Evolutionary conservation across 1,140 invertebrate species (phyloP), one percentile per base, ranked within the genome.

Genomic region (Pseudoatta argentina): DNA sequence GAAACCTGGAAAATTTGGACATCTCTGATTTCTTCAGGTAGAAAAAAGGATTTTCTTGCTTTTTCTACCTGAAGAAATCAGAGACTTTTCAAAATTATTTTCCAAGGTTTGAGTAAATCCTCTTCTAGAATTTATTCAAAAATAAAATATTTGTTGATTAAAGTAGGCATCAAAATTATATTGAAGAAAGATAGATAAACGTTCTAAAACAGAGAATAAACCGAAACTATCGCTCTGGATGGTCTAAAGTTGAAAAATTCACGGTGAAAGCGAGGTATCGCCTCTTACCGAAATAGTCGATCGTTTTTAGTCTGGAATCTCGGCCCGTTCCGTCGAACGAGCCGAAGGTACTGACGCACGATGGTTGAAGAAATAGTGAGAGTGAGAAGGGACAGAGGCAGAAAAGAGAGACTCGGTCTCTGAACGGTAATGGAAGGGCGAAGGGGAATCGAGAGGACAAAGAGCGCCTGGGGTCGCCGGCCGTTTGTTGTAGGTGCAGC

Each of bases 401-500:
- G 83, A 66, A 86, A 79, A 86, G 85, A 79, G 85, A 78, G 48
- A 30, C 61, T 55, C 16, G 82, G 57, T 12, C 34, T 24, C 34
- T 24, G 48, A 44, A 30, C 30, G 61, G 24, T 27, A 24, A 51
- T 16, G 59, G 48, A 61, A 57, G 39, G 51, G 81, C n/a, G 48
- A 55, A 71, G 73, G 64, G 77, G 66, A 82, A 85, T 66, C 86
- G 88, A 86, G 90, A 91, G 89, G 89, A 90, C 89, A 91, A 91
- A 92, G 91, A 91, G 87, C 81, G 82, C 67, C 73, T 66, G 90
- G 90, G 92, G 91, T 93, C 92, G 91, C 89, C 91, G 91, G 81
- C 88, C 92, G 87, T 93, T 90, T 86, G 86, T 87, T 83, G 86
- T 92, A 92, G 91, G 89, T 92, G 91, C 86, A 92, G 87, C 79